Percentiles rank a stretch among this genome's conserved stretches.
These are phyloP conservation scores for Corythoichthys haematopterus DNA, from an alignment of 2,113 vertebrate genomes.

Conservation along the genomic window DNA sequence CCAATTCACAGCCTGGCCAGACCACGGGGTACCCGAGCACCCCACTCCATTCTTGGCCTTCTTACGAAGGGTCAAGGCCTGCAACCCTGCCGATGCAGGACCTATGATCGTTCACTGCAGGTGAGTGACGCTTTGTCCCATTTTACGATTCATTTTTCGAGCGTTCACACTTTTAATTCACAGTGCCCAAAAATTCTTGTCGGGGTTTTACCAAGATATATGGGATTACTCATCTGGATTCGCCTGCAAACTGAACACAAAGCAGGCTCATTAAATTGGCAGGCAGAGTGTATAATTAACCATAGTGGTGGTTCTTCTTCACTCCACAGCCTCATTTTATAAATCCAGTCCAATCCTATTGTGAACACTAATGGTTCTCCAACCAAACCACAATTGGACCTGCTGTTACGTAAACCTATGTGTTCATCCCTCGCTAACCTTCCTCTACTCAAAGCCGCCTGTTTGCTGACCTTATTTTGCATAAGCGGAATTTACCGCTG, in stretches of 20 bases:
- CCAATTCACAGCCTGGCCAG: slow-evolving; percentile 98
- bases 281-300: neutral
- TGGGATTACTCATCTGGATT: neutral
- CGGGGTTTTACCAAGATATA: neutral
- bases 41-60: slow-evolving; percentile 97
- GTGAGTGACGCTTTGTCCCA: slow-evolving; percentile 54
- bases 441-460: slow-evolving; percentile 21
- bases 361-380: slow-evolving; percentile 27
- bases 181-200: neutral
- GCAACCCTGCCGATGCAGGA: slow-evolving; percentile 94
- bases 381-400: slow-evolving; percentile 36
- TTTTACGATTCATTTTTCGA: neutral
- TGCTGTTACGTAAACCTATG: slow-evolving; percentile 48
- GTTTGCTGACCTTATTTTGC: slow-evolving; percentile 24
- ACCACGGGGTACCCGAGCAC: slow-evolving; percentile 95
- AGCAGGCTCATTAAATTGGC: neutral
- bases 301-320: neutral
- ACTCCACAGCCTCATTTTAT: slow-evolving; percentile 2
- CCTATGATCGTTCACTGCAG: slow-evolving; percentile 98
- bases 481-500: slow-evolving; percentile 45
- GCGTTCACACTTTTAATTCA: neutral
- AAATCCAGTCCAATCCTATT: slow-evolving; percentile 3
- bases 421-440: slow-evolving; percentile 39
- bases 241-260: neutral
- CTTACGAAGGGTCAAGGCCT: slow-evolving; percentile 90